Conservation (phyloP, 1,140 invertebrate genomes). For the Caenorhabditis tropicalis region DNA sequence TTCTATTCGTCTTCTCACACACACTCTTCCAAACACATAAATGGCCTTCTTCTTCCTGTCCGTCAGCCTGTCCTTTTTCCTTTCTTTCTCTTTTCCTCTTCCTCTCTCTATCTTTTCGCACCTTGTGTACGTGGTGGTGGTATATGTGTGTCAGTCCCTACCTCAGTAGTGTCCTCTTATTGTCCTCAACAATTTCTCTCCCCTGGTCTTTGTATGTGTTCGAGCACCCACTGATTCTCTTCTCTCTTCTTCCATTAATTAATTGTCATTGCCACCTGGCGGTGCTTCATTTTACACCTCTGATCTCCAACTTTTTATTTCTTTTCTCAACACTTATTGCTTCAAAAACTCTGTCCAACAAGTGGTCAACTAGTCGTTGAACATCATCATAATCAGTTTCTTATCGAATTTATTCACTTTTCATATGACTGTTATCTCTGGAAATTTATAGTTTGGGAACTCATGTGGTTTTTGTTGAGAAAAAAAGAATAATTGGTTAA, state of each 20-base stretch:
- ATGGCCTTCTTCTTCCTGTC: constrained; percentile 32
- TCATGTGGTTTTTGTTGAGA: too few relatives aligned
- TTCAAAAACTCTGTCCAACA: neutral
- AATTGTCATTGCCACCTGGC: constrained; percentile 37
- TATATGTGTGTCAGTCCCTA: neutral
- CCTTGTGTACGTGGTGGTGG: constrained; percentile 35
- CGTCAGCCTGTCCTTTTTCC: constrained; percentile 33
- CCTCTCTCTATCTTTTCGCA: constrained; percentile 6
- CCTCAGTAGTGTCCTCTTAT: neutral
- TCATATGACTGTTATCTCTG: too few relatives aligned
- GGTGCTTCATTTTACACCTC: neutral
- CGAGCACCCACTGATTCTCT: neutral
- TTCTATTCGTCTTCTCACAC: neutral
- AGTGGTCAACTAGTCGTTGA: neutral
- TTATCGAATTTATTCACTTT: too few relatives aligned
- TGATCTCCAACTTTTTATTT: constrained; percentile 5
- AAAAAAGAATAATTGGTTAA: too few relatives aligned
- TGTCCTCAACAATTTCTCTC: neutral
- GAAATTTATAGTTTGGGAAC: too few relatives aligned
- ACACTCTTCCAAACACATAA: neutral
- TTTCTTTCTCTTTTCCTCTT: constrained; percentile 34
- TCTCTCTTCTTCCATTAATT: neutral
- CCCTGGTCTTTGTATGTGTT: neutral
- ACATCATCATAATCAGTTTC: too few relatives aligned
- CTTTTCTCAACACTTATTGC: neutral